Base-by-base conservation (phyloP, 1,140 invertebrate genomes). In the Cydia strobilella region DNA sequence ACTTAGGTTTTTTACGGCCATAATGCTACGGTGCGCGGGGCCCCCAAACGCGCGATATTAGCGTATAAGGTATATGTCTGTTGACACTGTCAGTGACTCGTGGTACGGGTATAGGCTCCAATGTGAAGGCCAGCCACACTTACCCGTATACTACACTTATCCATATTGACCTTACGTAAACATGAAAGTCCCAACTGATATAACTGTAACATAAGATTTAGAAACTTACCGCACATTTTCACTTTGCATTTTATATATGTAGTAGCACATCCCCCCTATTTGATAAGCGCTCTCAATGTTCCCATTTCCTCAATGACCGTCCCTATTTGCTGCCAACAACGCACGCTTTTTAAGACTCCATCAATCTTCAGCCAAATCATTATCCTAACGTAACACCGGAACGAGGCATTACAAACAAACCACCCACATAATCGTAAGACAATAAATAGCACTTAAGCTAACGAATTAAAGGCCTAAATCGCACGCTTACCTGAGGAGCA, bases 281-380 rank as follows among this genome's bases (percentile, higher is more conserved):
- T 59, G 54, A 59, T 59, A 59, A 59, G 54, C 54, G 20, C 54
- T n/a, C 54, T 59, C 18, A 23, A 59, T 59, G 20, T 23, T 59
- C 54, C 20, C 54, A 42, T 69, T 69, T 69, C 27, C 65, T 35
- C 5, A 69, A 69, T 69, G 65, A 42, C 54, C 54, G 65, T 3
- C n/a, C 65, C 12, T 35, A 69, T 35, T 69, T 35, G 54, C 54
- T 54, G 27, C 51, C 63, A 35, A 65, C 48, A 63, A 76, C 76
- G 66, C 77, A 73, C 75, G 78, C 74, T 76, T 77, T 79, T 79
- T 76, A 77, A 76, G 71, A 74, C 39, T 7, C 75, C 75, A 76
- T 79, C 76, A 51, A 77, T 79, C 78, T 79, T 75, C 74, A 51
- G 72, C 73, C 63, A 35, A 74, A 72, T 74, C 65, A 76, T 78